A percentile compares a stretch with the other conserved stretches of the same genome.
Evolutionary conservation across 2,888 invertebrate species (phyloP).

Genomic region (Drosophila aldrichi): DNA sequence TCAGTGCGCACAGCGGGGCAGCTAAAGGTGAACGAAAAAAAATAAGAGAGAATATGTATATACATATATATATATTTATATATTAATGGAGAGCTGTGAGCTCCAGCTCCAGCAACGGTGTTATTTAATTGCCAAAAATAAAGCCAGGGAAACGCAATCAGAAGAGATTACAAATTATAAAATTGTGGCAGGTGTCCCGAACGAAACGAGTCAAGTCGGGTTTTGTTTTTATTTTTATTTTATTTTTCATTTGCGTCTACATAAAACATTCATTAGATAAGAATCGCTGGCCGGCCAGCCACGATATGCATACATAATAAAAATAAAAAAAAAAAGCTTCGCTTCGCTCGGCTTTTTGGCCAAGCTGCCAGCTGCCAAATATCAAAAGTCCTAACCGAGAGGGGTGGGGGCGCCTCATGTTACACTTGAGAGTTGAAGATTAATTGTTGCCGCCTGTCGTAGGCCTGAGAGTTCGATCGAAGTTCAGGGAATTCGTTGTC

Average conservation of each 20-base stretch:
- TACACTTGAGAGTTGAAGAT: slow-evolving; percentile 73
- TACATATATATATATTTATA: not conserved
- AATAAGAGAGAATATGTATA: slow-evolving; percentile 6
- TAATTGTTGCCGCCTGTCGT: slow-evolving; percentile 50
- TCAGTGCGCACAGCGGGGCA: slow-evolving; percentile 65
- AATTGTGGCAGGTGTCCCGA: slow-evolving; percentile 45
- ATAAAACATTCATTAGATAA: slow-evolving; percentile 49
- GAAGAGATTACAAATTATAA: slow-evolving; percentile 38
- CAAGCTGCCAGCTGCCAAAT: slow-evolving; percentile 38
- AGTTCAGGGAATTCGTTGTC: slow-evolving; percentile 7
- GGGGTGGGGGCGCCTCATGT: slow-evolving; percentile 58
- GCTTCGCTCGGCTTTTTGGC: slow-evolving; percentile 6
- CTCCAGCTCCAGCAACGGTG: slow-evolving; percentile 27
- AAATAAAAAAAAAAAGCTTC: not conserved
- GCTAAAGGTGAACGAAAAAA: slow-evolving; percentile 39
- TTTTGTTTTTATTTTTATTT: not conserved
- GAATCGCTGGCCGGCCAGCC: slow-evolving; percentile 29
- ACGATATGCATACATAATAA: slow-evolving; percentile 45
- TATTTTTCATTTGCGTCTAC: slow-evolving; percentile 30
- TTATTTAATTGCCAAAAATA: slow-evolving; percentile 49
- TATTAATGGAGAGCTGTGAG: not conserved
- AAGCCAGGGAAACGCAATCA: slow-evolving; percentile 19
- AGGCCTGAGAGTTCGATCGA: slow-evolving; percentile 40
- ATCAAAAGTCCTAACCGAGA: slow-evolving; percentile 46
- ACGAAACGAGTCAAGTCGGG: slow-evolving; percentile 21